Percentiles rank a stretch among this genome's conserved stretches.
These are phyloP conservation scores for Turritopsis rubra DNA, from an alignment of 30 jellyfish, hydroid and myxozoan genomes.

Conservation along the genomic window DNA sequence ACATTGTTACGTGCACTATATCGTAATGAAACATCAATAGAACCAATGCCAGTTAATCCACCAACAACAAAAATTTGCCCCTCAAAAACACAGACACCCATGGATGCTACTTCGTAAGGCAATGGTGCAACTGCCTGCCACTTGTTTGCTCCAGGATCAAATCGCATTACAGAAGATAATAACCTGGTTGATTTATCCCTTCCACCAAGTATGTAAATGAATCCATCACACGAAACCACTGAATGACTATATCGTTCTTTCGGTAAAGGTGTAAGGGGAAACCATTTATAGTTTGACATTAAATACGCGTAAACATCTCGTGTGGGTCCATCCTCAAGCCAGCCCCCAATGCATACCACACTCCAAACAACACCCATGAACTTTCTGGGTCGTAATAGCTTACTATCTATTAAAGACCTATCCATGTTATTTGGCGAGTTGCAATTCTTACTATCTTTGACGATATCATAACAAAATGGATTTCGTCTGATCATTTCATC, in stretches of 20 bases:
- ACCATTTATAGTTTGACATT: constrained; percentile 65
- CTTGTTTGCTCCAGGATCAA: constrained; percentile 71
- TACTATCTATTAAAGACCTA: constrained; percentile 39
- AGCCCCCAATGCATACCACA: constrained; percentile 83
- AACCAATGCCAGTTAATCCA: constrained; percentile 76
- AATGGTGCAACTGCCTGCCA: constrained; percentile 80
- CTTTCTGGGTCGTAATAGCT: constrained; percentile 66
- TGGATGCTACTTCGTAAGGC: constrained; percentile 76
- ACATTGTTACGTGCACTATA: constrained; percentile 76
- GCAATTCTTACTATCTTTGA: constrained; percentile 57
- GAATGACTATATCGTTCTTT: constrained; percentile 71
- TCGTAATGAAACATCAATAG: constrained; percentile 48
- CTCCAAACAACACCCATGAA: constrained; percentile 95
- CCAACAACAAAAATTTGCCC: constrained; percentile 83
- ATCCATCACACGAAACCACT: constrained; percentile 87
- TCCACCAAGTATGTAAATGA: constrained; percentile 83
- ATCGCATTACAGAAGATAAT: constrained; percentile 67
- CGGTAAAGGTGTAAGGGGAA: constrained; percentile 75
- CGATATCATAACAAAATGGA: constrained; percentile 42
- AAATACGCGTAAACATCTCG: constrained; percentile 80
- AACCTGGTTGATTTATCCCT: constrained; percentile 65
- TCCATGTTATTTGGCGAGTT: constrained; percentile 21
- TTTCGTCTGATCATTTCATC: constrained; percentile 47
- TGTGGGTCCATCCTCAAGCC: constrained; percentile 69
- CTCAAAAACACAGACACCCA: constrained; percentile 82